Base-by-base conservation (phyloP, 2,797 vertebrate genomes). In the Sebastes paucispinis region DNA sequence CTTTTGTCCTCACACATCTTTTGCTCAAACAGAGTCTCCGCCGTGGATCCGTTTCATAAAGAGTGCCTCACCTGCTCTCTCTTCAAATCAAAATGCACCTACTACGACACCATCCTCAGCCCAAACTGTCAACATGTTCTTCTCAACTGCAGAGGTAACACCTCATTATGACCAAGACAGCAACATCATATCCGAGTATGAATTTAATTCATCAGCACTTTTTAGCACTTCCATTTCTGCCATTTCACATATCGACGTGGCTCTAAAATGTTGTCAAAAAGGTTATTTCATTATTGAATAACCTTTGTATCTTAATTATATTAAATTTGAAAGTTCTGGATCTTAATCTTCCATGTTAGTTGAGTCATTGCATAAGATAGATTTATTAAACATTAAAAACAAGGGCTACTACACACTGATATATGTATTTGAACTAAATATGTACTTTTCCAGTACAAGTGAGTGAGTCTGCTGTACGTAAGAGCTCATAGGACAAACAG, bases 61-160 rank as follows among this genome's bases (percentile, higher is more conserved):
- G 75, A 89, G 10, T 96, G 95, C 64, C 90, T 96, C 84, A 95
- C 87, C 65, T 95, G 95, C 88, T 88, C 86, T 47, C 85, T 95
- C 47, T 91, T 94, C 88, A 87, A 65, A 68, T 73, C 84, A 5
- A 79, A 79, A 24, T 96, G 95, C 76, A 85, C 83, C 12, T 95
- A 75, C 85, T 95, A 90, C 3, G 88, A 93, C 3, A 82, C 90
- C 1, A 13, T 55, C n/a, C 27, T 95, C 80, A 94, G 93, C 75
- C 87, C 90, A 0, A 63, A 80, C 83, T 57, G 68, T 12, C 90
- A 87, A 12, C 82, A 94, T 0, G 90, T 93, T 20, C 82, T 96
- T 5, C 93, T 96, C 73, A 89, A 64, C 85, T 96, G 95, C 68
- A 90, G 85, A 93, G 95, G 95, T 96, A 77, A 25, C 3, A 0